Evolutionary conservation across 2,888 invertebrate species (phyloP).

Genomic region (Aethes cnicana): DNA sequence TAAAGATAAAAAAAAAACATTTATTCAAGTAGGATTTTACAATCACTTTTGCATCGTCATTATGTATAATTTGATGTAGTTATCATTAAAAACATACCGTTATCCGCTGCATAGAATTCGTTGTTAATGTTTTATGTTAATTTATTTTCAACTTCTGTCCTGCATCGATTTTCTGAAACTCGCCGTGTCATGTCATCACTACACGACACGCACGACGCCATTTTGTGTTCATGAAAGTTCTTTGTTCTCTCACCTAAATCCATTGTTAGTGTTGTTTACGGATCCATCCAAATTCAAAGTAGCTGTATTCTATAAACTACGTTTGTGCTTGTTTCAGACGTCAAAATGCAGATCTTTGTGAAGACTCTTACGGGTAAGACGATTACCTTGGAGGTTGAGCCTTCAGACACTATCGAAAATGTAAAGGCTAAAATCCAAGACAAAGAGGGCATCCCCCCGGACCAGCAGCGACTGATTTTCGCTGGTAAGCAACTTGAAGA

Average conservation of each 20-base stretch:
- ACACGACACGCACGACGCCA: conserved; percentile 54
- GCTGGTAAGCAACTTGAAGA: conserved; percentile 68
- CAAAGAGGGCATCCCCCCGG: conserved; percentile 68
- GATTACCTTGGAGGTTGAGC: conserved; percentile 63
- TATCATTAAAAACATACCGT: too few relatives aligned
- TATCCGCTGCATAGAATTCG: too few relatives aligned
- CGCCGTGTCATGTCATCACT: conserved; percentile 15
- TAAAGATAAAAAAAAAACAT: background rate
- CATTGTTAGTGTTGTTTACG: conserved; percentile 30
- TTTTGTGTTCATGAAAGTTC: conserved; percentile 70
- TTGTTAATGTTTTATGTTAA: background rate
- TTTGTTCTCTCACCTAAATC: conserved; percentile 54
- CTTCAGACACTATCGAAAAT: conserved; percentile 67
- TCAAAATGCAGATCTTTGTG: conserved; percentile 66
- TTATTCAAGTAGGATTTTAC: background rate
- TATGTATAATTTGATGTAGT: too few relatives aligned
- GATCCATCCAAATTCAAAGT: conserved; percentile 48
- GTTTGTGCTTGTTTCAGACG: conserved; percentile 55
- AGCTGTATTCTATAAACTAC: conserved; percentile 37
- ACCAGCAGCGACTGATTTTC: conserved; percentile 65
- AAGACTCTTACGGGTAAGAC: conserved; percentile 67
- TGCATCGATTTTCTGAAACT: conserved; percentile 7
- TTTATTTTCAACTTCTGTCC: background rate
- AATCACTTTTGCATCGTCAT: too few relatives aligned
- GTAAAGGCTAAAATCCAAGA: conserved; percentile 69